These are phyloP conservation scores for Potorous gilbertii DNA, from an alignment of 2,797 vertebrate genomes.

Conservation along the genomic window DNA sequence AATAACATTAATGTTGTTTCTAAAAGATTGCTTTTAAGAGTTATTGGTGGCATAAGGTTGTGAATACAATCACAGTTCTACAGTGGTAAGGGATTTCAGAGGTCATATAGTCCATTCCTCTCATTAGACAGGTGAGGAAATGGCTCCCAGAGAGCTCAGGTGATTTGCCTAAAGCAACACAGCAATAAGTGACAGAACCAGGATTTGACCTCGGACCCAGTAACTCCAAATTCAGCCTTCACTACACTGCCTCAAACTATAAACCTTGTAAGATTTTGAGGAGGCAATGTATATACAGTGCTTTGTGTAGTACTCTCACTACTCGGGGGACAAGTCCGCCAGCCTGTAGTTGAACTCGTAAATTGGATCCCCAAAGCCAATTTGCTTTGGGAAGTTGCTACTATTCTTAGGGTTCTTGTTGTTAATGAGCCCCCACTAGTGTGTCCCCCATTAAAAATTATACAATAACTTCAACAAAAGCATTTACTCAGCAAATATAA, in stretches of 20 bases:
- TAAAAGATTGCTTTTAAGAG: not conserved
- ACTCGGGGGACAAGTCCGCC: rapidly evolving
- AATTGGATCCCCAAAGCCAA: not conserved
- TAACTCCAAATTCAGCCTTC: not conserved
- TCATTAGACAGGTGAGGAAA: not conserved
- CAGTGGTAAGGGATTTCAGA: not conserved
- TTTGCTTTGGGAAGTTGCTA: not conserved
- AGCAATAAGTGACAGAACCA: not conserved
- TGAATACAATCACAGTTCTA: not conserved
- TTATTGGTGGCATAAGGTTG: not conserved
- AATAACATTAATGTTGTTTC: not conserved
- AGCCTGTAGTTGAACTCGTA: not conserved
- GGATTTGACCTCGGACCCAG: not conserved
- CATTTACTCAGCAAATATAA: not conserved
- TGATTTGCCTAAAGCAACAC: not conserved
- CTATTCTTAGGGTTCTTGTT: not conserved
- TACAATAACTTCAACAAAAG: not conserved
- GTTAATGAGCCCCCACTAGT: not conserved
- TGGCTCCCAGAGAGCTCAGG: not conserved
- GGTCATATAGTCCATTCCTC: not conserved
- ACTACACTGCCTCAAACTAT: not conserved
- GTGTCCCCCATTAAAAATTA: not conserved
- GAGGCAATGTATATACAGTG: not conserved
- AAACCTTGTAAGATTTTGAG: not conserved
- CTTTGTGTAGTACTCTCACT: not conserved